These are phyloP conservation scores for Drosophila kikkawai DNA, from an alignment of 1,140 invertebrate species.

Conservation along the genomic window DNA sequence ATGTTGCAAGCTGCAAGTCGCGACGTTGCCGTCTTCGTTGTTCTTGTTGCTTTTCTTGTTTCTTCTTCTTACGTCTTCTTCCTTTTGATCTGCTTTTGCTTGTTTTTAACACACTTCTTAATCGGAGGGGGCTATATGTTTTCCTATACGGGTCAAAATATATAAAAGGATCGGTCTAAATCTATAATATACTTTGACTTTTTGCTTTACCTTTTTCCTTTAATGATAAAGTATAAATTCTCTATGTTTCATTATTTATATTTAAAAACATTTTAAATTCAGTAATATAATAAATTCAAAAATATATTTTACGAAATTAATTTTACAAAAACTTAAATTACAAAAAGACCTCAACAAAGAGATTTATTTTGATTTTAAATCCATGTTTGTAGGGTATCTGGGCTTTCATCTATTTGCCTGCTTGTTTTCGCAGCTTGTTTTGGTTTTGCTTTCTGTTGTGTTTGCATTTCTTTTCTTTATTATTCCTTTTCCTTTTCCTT, in stretches of 20 bases:
- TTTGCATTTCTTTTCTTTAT: slow-evolving; percentile 33
- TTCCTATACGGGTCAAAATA: background rate
- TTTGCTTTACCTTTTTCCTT: too few species aligned
- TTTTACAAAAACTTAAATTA: too few species aligned
- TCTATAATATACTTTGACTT: background rate
- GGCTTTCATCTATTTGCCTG: background rate
- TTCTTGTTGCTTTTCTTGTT: slow-evolving; percentile 6
- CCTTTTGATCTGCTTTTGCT: slow-evolving; percentile 43
- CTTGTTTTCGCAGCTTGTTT: slow-evolving; percentile 15
- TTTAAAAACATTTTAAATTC: too few species aligned
- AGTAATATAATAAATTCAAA: too few species aligned
- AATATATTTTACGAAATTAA: too few species aligned
- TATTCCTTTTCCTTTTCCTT: slow-evolving; percentile 7
- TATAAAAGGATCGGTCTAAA: background rate
- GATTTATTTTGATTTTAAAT: too few species aligned
- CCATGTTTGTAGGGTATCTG: background rate
- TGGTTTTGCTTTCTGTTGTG: slow-evolving; percentile 38
- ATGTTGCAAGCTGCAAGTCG: slow-evolving; percentile 77
- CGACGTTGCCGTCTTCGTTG: slow-evolving; percentile 13
- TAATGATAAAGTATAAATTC: too few species aligned
- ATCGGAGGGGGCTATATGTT: background rate
- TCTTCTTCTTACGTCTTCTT: slow-evolving; percentile 29
- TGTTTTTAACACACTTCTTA: slow-evolving; percentile 18
- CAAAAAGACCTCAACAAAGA: too few species aligned
- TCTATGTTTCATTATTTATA: too few species aligned